These are phyloP conservation scores for Drosophila stalkeri DNA, from an alignment of 2,888 invertebrate species.

Conservation along the genomic window DNA sequence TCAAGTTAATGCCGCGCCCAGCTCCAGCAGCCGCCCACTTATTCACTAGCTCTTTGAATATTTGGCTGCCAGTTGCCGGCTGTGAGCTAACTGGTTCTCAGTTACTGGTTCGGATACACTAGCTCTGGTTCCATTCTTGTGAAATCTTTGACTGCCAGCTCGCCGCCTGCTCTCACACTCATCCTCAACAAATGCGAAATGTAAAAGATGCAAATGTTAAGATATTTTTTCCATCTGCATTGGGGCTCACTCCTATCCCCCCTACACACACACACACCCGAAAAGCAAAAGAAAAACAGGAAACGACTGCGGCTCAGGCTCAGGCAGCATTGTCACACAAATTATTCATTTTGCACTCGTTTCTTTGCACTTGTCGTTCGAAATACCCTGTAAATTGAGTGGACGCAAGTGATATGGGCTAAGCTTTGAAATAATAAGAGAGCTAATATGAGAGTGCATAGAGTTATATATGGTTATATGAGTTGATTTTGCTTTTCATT, in stretches of 20 bases:
- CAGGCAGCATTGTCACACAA: conserved; percentile 73
- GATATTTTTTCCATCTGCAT: conserved; percentile 74
- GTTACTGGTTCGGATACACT: conserved; percentile 17
- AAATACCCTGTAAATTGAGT: conserved; percentile 39
- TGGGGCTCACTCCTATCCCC: conserved; percentile 14
- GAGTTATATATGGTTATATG: too few species aligned
- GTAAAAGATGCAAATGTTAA: conserved; percentile 75
- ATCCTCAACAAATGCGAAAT: conserved; percentile 33
- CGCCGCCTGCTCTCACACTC: neutral
- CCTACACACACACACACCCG: neutral
- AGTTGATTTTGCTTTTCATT: too few species aligned
- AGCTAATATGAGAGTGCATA: too few species aligned
- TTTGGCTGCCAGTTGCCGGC: conserved; percentile 9
- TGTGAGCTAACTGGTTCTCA: conserved; percentile 13
- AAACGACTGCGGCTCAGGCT: conserved; percentile 29
- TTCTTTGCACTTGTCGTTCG: conserved; percentile 31
- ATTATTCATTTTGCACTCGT: conserved; percentile 65
- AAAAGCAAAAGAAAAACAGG: conserved; percentile 22
- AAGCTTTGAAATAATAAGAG: neutral
- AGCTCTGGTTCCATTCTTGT: conserved; percentile 35
- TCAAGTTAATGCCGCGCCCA: conserved; percentile 6
- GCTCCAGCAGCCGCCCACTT: neutral
- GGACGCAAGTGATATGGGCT: too few species aligned
- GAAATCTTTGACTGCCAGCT: conserved; percentile 55
- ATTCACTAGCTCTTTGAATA: neutral